Conservation (phyloP, 2,113 vertebrate genomes). For the Haplochromis burtoni region DNA sequence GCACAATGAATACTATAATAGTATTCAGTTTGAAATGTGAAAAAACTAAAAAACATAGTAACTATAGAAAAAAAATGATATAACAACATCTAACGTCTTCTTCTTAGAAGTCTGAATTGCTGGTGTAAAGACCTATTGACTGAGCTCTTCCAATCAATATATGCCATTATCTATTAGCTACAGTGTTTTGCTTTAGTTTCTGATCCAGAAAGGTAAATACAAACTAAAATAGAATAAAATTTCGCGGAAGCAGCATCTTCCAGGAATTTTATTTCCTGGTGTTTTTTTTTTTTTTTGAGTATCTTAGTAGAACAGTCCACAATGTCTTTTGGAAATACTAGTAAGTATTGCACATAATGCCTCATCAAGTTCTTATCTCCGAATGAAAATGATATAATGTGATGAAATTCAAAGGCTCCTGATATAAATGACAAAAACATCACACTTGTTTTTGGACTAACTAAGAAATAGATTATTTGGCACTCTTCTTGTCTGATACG, state of each 20-base stretch:
- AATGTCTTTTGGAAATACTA: neutral
- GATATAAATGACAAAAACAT: neutral
- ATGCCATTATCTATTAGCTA: neutral
- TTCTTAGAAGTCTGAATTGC: neutral
- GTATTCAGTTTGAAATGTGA: neutral
- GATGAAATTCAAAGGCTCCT: neutral
- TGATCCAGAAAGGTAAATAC: neutral
- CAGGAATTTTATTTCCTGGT: neutral
- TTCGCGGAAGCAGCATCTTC: neutral
- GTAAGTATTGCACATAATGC: neutral
- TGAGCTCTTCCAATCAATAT: neutral
- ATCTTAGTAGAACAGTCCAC: neutral
- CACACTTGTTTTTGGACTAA: neutral
- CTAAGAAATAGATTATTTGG: neutral
- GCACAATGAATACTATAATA: neutral
- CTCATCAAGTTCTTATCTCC: neutral
- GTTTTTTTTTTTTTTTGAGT: neutral
- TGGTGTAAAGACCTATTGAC: neutral
- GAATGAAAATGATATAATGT: neutral
- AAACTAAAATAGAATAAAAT: neutral
- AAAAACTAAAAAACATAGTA: neutral
- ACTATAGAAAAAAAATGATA: neutral
- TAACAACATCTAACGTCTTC: neutral
- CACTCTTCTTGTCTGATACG: neutral
- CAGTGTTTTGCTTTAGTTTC: neutral